phyloP scores from a whole-genome alignment of 1,140 invertebrate genomes.

The Telenomus remus region DNA sequence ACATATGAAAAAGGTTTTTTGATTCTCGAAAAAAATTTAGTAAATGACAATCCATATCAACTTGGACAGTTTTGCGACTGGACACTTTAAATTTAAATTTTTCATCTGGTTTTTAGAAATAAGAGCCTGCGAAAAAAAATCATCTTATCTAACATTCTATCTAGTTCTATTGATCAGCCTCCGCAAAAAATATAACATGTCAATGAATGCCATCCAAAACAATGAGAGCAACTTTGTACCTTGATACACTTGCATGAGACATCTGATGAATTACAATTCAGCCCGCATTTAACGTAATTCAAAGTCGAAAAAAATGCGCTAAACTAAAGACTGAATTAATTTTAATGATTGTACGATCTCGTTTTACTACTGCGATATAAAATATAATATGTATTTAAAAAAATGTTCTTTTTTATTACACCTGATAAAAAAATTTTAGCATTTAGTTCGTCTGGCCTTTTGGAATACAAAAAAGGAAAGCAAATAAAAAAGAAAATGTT shows the following conservation, averaged over 20 bases:
- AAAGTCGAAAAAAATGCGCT: constrained; percentile 10
- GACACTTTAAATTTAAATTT: no score
- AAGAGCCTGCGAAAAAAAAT: constrained; percentile 29
- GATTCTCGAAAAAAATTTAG: no score
- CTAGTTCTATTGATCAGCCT: constrained; percentile 40
- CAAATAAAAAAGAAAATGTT: not conserved
- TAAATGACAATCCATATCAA: no score
- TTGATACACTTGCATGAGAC: constrained; percentile 36
- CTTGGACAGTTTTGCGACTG: no score
- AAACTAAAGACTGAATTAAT: not conserved
- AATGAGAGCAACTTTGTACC: constrained; percentile 30
- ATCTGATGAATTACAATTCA: constrained; percentile 25
- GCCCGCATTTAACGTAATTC: constrained; percentile 25
- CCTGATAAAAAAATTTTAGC: no score
- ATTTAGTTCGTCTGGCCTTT: no score
- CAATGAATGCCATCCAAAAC: constrained; percentile 37
- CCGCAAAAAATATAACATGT: constrained; percentile 29
- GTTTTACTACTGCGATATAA: no score
- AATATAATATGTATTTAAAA: no score
- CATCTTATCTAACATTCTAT: constrained; percentile 47
- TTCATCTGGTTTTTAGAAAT: no score
- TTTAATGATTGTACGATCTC: constrained; percentile 1
- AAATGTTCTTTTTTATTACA: no score
- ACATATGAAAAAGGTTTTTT: no score
- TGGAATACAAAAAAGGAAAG: no score